These are phyloP conservation scores for Tragelaphus scriptus DNA, from an alignment of 2,113 vertebrate species.

Conservation along the genomic window DNA sequence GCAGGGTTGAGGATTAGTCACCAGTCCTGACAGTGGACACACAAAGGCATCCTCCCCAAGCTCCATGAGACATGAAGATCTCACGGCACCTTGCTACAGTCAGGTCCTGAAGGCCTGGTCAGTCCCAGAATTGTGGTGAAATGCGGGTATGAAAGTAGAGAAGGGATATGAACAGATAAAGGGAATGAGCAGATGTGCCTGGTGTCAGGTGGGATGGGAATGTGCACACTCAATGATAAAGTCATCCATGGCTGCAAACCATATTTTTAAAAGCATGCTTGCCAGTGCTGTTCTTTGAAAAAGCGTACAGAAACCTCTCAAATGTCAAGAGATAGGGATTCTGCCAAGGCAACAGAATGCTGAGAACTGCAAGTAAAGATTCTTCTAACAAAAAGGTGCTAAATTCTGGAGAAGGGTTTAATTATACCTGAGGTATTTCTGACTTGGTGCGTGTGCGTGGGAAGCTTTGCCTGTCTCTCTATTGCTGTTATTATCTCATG, in stretches of 20 bases:
- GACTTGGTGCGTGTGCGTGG: neutral
- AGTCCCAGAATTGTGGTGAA: neutral
- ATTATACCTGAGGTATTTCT: constrained; percentile 9
- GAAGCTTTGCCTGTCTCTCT: constrained; percentile 6
- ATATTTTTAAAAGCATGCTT: neutral
- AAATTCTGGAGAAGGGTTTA: constrained; percentile 44
- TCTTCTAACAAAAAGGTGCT: constrained; percentile 44
- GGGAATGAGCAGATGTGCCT: neutral
- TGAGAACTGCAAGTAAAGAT: neutral
- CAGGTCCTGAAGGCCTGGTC: neutral
- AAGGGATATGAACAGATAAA: neutral
- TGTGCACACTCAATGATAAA: neutral
- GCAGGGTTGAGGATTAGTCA: neutral
- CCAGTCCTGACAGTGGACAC: neutral
- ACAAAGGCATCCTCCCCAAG: neutral
- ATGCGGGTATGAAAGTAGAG: neutral
- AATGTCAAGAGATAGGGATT: constrained; percentile 36
- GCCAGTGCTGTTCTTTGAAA: neutral
- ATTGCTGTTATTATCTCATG: constrained; percentile 17
- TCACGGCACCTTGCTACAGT: neutral
- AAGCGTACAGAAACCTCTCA: neutral
- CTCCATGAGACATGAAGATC: neutral
- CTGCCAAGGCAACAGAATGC: constrained; percentile 34
- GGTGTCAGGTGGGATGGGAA: neutral
- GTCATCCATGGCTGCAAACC: neutral